Evolutionary conservation across 2,113 vertebrate genomes (phyloP), one percentile per base, ranked within the genome.

Genomic region (Brachyhypopomus gauderio): DNA sequence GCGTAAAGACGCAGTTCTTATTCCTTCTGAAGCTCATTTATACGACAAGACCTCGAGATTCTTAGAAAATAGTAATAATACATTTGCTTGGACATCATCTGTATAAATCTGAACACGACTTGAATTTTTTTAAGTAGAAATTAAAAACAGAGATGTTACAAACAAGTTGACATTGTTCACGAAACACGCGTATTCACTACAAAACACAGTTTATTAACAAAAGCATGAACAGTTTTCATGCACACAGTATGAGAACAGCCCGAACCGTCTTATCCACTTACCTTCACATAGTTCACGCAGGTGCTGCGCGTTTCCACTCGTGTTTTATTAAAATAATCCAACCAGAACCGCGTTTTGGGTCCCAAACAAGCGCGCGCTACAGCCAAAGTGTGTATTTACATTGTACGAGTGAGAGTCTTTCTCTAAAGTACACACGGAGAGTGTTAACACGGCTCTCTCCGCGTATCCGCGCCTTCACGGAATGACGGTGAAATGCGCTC

Each of bases 211-310:
- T 14, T 52, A 52, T 14, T 14, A 52, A 52, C 45, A 52, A 52
- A 11, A 72, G 70, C 1, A 74, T 17, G 4, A 17, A 56, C 5
- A 60, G 7, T 14, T 19, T 38, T 62, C 5, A 22, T 22, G 4
- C n/a, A 41, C 41, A 63, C 58, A 72, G 36, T 1, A 66, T 14
- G 19, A 72, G 3, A 20, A 73, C 48, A 55, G 23, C 59, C 27
- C 7, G n/a, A 79, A 38, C 41, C 34, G 63, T 71, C 30, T 23
- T 60, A 14, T 11, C 69, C 71, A 1, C 91, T 92, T 93, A 93
- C 93, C 92, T 94, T 93, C 92, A 93, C 92, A 91, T 91, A 91
- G 89, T 86, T 78, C 76, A 72, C 41, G 84, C 84, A 87, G 89
- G 90, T 86, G 89, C 85, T 86, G 87, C 90, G 85, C 85, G 85